Evolutionary conservation across 2,113 vertebrate species (phyloP).

Genomic region (Ageneiosus marmoratus): DNA sequence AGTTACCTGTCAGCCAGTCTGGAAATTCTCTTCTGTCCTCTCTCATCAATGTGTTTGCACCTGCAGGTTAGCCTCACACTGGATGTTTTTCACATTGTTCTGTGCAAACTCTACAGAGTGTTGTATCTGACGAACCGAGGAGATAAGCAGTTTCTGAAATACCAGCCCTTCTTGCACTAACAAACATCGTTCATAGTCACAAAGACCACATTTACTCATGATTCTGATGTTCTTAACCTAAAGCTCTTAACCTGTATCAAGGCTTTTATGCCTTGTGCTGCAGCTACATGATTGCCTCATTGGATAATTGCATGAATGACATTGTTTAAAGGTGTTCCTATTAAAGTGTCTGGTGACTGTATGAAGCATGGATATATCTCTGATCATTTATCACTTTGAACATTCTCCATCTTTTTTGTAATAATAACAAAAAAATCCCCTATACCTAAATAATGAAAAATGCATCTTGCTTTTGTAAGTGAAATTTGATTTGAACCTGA

Average conservation of each 20-base stretch:
- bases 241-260: not conserved
- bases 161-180: not conserved
- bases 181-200: not conserved
- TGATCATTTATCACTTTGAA: constrained; percentile 1
- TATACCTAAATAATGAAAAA: constrained; percentile 13
- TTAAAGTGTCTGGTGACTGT: not conserved
- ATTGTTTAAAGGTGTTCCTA: not conserved
- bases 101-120: not conserved
- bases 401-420: constrained; percentile 4
- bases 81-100: not conserved
- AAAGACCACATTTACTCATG: not conserved
- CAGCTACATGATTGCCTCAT: not conserved
- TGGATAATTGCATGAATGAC: not conserved
- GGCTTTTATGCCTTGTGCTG: not conserved
- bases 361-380: not conserved
- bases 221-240: not conserved
- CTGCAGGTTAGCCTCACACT: not conserved
- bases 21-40: not conserved
- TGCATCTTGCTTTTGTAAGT: constrained; percentile 8
- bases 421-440: constrained; percentile 5
- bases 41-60: not conserved
- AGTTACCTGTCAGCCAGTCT: not conserved
- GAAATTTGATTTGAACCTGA: constrained; percentile 21
- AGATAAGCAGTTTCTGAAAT: not conserved
- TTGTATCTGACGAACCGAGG: not conserved